Evolutionary conservation across 2,113 vertebrate species (phyloP), one percentile per base, ranked within the genome.

Genomic region (Tragelaphus scriptus): DNA sequence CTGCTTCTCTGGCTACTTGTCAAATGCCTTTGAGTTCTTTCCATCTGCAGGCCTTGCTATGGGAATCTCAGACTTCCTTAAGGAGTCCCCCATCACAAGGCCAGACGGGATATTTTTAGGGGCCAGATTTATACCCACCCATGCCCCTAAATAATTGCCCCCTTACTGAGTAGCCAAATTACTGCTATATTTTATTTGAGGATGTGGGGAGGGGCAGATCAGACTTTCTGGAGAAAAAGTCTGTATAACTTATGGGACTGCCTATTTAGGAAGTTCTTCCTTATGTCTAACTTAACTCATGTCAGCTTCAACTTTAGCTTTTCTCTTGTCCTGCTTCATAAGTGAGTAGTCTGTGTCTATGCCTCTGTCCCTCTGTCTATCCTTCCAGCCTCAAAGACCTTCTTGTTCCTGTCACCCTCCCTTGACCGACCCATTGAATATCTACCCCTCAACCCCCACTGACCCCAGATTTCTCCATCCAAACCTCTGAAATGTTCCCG

Each of bases 401-500:
- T 80, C 36, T 56, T 59, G 2, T 63, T 80, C 15, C 5, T 2
- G 15, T 21, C 12, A 6, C 49, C 30, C 4, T 53, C 26, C 4
- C 13, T 19, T 32, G 61, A 65, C 61, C 3, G 1, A 5, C n/a
- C n/a, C 14, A 28, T 32, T 4, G 58, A 25, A n/a, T 12, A 71
- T 23, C n/a, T 10, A 71, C 68, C 5, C 68, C 17, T 2, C 26
- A 12, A 32, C 81, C 16, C 75, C 47, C 5, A 40, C 68, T 0
- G 1, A 49, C 81, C 32, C 1, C 81, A 55, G 49, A 36, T 92
- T 68, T n/a, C 36, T 89, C 7, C n/a, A 19, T 58, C 55, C 49
- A 47, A 13, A 61, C 71, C 68, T 77, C 0, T 49, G 49, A 75
- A 21, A 4, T n/a, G 25, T 40, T 17, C 28, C 79, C 0, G 30